These are phyloP conservation scores for Camelus bactrianus DNA, from an alignment of 2,113 vertebrate genomes.

Conservation along the genomic window DNA sequence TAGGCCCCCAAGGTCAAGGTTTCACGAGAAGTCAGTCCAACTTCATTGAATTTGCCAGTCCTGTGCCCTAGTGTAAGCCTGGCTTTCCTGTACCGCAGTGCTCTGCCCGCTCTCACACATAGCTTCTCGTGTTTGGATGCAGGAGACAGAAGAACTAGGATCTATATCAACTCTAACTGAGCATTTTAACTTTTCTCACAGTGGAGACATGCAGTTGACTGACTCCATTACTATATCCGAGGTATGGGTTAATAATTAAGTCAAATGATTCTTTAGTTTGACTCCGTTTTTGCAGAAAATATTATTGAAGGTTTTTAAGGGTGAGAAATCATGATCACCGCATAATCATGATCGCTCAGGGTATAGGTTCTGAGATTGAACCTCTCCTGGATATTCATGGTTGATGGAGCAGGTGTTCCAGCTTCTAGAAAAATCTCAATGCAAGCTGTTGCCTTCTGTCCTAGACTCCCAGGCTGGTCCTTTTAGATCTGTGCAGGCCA, in stretches of 20 bases:
- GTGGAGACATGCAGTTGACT: background rate
- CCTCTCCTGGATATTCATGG: background rate
- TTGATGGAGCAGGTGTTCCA: conserved; percentile 3
- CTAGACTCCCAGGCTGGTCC: background rate
- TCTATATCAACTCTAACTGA: background rate
- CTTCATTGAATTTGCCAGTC: background rate
- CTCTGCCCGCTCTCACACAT: background rate
- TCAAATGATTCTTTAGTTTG: conserved; percentile 31
- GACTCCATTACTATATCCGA: background rate
- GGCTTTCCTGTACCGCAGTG: background rate
- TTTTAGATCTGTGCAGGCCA: background rate
- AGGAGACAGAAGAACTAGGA: conserved; percentile 2
- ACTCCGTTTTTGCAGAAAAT: background rate
- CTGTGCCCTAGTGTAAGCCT: background rate
- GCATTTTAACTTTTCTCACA: background rate
- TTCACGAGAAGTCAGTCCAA: conserved; percentile 4
- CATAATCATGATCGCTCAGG: background rate
- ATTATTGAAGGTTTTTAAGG: conserved; percentile 34
- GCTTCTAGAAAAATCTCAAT: conserved; percentile 30
- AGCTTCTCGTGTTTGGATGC: background rate
- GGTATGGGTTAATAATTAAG: background rate
- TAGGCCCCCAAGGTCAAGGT: conserved; percentile 38
- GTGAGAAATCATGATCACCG: conserved; percentile 42
- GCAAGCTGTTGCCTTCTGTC: background rate
- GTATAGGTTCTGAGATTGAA: background rate